A percentile compares a stretch with the other conserved stretches of the same genome.
Evolutionary conservation across 2,113 vertebrate genomes (phyloP).

Genomic region (Siniperca chuatsi): DNA sequence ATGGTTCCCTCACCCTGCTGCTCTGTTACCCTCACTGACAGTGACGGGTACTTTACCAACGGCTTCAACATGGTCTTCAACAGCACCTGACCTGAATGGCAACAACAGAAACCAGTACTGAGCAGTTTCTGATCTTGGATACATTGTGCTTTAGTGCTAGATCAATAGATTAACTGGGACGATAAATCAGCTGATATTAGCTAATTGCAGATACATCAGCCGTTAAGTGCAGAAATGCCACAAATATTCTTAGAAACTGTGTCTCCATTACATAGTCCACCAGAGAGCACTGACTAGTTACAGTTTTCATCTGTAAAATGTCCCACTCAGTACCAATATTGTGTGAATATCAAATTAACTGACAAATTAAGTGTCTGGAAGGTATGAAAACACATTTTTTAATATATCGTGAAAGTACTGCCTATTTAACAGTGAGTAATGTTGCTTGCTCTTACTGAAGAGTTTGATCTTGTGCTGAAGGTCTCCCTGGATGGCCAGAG

Average conservation of each 20-base stretch:
- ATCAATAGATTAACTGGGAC: not conserved
- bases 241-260: not conserved
- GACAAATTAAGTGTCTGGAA: not conserved
- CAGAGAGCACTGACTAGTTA: not conserved
- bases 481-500: conserved; percentile 91
- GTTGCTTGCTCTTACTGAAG: conserved; percentile 88
- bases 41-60: conserved; percentile 83
- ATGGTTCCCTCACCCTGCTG: conserved; percentile 77
- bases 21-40: conserved; percentile 84
- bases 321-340: not conserved
- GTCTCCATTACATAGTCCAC: not conserved
- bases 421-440: not conserved
- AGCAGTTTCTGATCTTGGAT: not conserved
- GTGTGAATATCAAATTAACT: not conserved
- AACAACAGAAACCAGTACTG: not conserved
- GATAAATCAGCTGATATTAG: not conserved
- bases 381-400: not conserved
- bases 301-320: too few species aligned
- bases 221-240: not conserved
- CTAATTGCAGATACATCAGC: not conserved
- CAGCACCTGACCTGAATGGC: conserved; percentile 88
- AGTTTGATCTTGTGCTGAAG: conserved; percentile 89
- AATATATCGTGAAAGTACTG: not conserved
- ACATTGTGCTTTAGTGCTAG: not conserved
- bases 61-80: conserved; percentile 92